Conservation (phyloP, 2,888 invertebrate genomes). For the Megastigmus dorsalis region DNA sequence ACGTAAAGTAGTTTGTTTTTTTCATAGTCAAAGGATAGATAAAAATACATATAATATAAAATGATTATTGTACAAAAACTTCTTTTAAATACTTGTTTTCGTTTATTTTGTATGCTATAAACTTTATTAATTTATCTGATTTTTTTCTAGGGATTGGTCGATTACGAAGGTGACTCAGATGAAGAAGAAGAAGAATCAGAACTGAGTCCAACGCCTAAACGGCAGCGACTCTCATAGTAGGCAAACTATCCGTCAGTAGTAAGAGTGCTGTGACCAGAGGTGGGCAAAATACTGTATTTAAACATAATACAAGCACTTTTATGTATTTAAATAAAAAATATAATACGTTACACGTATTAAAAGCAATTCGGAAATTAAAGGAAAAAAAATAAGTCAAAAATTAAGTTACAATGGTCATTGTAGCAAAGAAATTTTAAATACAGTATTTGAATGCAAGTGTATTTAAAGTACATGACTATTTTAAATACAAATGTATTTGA, state of each 20-base stretch:
- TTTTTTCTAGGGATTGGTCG: constrained; percentile 87
- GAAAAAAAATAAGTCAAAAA: constrained; percentile 37
- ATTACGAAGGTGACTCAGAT: constrained; percentile 98
- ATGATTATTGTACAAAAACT: too few species aligned
- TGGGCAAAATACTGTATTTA: constrained; percentile 55
- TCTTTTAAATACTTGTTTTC: too few species aligned
- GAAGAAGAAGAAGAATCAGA: constrained; percentile 89
- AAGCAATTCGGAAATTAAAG: constrained; percentile 41
- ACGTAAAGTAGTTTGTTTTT: too few species aligned
- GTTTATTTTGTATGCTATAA: too few species aligned
- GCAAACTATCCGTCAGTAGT: constrained; percentile 65
- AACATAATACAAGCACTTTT: constrained; percentile 51
- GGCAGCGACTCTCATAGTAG: constrained; percentile 86
- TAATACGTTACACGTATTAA: constrained; percentile 53
- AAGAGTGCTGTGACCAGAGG: constrained; percentile 64
- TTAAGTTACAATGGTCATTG: constrained; percentile 56
- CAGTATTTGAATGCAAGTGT: constrained; percentile 55
- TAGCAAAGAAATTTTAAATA: constrained; percentile 52
- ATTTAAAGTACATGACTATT: constrained; percentile 55
- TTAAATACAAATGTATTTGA: constrained; percentile 55
- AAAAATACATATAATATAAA: too few species aligned
- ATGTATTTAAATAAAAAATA: constrained; percentile 53
- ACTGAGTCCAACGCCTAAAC: constrained; percentile 80
- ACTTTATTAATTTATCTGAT: not conserved
- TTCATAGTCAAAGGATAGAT: too few species aligned